Conservation (phyloP, 2,888 invertebrate species). For the Smittia sp. region DNA sequence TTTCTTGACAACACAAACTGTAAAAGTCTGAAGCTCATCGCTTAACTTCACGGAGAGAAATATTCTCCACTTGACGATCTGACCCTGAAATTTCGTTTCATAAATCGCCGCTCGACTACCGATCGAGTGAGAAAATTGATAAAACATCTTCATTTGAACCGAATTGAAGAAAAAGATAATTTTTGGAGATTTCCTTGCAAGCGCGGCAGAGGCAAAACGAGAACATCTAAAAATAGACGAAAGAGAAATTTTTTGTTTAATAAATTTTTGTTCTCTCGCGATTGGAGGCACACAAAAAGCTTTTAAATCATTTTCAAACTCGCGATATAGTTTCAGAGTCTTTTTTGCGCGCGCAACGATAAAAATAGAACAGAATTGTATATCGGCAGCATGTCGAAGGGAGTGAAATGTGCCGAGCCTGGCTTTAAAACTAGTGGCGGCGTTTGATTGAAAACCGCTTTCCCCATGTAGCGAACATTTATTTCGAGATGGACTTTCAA, state of each 20-base stretch:
- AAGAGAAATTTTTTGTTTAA: slow-evolving; percentile 19
- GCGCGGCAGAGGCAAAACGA: slow-evolving; percentile 7
- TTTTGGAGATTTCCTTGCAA: not conserved
- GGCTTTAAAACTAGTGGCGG: not conserved
- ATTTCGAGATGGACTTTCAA: slow-evolving; percentile 8
- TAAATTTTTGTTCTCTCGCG: slow-evolving; percentile 12
- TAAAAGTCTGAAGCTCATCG: not conserved
- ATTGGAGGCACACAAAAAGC: slow-evolving; percentile 20
- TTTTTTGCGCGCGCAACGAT: slow-evolving; percentile 3
- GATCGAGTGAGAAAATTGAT: slow-evolving; percentile 29
- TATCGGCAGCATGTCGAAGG: slow-evolving; percentile 13
- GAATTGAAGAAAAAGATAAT: not conserved
- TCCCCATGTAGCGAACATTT: not conserved
- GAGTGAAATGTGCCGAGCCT: not conserved
- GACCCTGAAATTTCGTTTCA: slow-evolving; percentile 14
- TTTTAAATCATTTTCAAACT: slow-evolving; percentile 20
- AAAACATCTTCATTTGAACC: slow-evolving; percentile 12
- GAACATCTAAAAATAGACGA: slow-evolving; percentile 19
- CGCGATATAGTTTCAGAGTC: not conserved
- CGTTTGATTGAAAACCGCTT: not conserved
- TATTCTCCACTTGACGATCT: not conserved
- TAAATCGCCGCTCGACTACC: not conserved
- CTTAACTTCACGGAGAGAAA: no score
- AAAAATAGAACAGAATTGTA: slow-evolving; percentile 7
- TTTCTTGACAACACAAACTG: not conserved